Conservation (phyloP, 2,888 invertebrate genomes). For the Andrena bicolor region DNA sequence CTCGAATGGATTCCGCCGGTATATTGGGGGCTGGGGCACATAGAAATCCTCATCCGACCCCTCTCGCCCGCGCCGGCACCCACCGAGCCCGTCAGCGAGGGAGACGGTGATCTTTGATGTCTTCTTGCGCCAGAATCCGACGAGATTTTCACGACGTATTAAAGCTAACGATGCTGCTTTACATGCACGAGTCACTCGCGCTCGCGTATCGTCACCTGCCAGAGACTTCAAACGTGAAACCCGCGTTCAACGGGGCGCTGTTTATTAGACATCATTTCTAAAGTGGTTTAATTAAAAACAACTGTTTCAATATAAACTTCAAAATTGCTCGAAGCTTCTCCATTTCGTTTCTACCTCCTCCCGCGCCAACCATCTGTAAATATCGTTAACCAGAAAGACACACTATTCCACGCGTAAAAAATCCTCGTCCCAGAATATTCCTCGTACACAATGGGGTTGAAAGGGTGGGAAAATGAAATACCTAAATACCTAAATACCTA, state of each 20-base stretch:
- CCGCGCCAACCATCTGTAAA: no score
- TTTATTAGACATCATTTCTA: no score
- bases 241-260: no score
- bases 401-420: neutral
- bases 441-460: slow-evolving; percentile 13
- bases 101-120: slow-evolving; percentile 15
- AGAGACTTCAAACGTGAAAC: neutral
- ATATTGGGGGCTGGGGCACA: slow-evolving; percentile 24
- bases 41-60: slow-evolving; percentile 4
- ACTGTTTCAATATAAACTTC: no score
- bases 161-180: neutral
- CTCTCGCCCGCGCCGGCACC: slow-evolving; percentile 4
- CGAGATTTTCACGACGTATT: slow-evolving; percentile 8
- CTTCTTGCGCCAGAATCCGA: slow-evolving; percentile 10
- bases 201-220: neutral
- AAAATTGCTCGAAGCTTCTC: no score
- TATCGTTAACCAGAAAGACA: no score
- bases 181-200: neutral
- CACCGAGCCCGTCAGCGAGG: neutral
- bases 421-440: slow-evolving; percentile 1
- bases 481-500: slow-evolving; percentile 37
- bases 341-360: no score
- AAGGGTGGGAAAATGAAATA: slow-evolving; percentile 30
- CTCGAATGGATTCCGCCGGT: slow-evolving; percentile 28
- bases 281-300: no score